Evolutionary conservation across 2,797 vertebrate species (phyloP).

Genomic region (Emydoidea blandingii): DNA sequence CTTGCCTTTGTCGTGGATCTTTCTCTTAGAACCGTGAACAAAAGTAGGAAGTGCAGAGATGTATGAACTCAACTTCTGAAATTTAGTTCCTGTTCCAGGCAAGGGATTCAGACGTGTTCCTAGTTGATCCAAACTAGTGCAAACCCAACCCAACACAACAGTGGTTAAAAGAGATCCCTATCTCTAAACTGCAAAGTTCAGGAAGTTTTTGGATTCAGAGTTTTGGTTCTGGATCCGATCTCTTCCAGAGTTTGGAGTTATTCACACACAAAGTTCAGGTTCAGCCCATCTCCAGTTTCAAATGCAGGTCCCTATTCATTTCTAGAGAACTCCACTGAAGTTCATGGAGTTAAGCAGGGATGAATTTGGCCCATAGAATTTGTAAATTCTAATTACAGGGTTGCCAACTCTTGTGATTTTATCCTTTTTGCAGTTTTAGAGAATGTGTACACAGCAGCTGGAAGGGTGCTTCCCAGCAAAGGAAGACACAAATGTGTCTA

Average conservation of each 20-base stretch:
- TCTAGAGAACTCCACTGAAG: neutral
- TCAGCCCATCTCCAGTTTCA: neutral
- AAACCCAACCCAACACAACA: neutral
- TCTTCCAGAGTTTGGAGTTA: neutral
- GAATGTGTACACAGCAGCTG: neutral
- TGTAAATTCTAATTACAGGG: neutral
- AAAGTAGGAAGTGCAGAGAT: neutral
- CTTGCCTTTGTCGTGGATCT: constrained; percentile 1
- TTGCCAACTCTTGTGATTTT: neutral
- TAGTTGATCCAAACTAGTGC: neutral
- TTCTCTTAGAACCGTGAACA: neutral
- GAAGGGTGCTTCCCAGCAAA: neutral
- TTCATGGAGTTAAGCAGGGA: neutral
- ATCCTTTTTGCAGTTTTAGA: neutral
- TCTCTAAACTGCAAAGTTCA: neutral
- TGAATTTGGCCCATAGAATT: neutral
- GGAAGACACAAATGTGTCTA: neutral
- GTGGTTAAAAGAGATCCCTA: neutral
- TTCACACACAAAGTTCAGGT: neutral
- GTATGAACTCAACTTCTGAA: neutral
- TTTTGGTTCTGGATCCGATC: neutral
- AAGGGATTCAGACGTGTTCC: neutral
- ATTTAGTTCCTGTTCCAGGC: neutral
- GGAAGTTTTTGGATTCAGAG: neutral
- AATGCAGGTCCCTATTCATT: neutral